Conservation (phyloP, 1,140 invertebrate species). For the Eurosta solidaginis region DNA sequence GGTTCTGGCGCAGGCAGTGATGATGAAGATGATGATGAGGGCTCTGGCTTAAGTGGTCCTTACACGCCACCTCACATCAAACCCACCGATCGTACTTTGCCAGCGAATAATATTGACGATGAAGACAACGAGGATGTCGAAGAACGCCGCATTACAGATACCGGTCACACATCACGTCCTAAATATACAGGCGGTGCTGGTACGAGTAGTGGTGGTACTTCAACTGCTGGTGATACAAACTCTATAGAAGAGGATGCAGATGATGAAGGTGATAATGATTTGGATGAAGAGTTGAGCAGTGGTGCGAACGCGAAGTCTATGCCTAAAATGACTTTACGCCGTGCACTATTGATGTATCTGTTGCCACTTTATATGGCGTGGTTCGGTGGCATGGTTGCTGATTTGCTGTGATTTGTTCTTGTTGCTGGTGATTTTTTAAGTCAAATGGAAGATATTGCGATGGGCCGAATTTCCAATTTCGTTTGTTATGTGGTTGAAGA, state of each 20-base stretch:
- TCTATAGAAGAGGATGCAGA: conserved; percentile 35
- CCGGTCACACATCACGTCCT: conserved; percentile 44
- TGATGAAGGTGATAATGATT: conserved; percentile 31
- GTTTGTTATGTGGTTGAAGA: not conserved
- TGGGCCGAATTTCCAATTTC: not conserved
- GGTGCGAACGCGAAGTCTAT: conserved; percentile 49
- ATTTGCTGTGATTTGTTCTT: conserved; percentile 72
- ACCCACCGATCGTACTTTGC: conserved; percentile 45
- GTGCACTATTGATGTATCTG: conserved; percentile 74
- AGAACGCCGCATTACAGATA: conserved; percentile 37
- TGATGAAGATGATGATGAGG: conserved; percentile 62
- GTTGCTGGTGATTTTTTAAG: not conserved
- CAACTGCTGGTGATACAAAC: conserved; percentile 43
- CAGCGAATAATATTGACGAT: conserved; percentile 43
- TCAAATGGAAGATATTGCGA: not conserved
- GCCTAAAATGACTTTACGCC: conserved; percentile 64
- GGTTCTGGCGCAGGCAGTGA: conserved; percentile 64
- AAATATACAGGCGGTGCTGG: conserved; percentile 37
- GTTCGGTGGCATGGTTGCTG: conserved; percentile 79
- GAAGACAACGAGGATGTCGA: conserved; percentile 46
- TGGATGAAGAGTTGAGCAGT: conserved; percentile 31
- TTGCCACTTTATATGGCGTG: conserved; percentile 80
- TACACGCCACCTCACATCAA: conserved; percentile 51
- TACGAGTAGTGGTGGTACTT: conserved; percentile 32
- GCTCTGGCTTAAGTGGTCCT: conserved; percentile 59